Evolutionary conservation across 2,797 vertebrate genomes (phyloP).

Genomic region (Menidia menidia): DNA sequence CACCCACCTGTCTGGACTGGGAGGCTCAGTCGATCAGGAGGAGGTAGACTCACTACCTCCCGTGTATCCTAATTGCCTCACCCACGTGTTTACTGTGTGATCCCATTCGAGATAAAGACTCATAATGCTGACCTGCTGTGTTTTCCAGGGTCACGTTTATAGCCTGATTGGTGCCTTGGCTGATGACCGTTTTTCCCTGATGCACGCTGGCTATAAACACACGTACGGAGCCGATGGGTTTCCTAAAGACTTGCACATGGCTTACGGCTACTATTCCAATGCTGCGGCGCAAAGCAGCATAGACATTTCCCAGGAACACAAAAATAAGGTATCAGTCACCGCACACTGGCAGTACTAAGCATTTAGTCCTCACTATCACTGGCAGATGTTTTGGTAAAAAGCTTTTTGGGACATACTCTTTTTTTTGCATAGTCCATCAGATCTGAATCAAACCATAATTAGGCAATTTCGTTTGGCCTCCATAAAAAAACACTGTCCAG

Average conservation of each 20-base stretch:
- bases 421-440: background rate
- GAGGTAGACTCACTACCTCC: slow-evolving; percentile 80
- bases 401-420: background rate
- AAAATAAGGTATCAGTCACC: slow-evolving; percentile 41
- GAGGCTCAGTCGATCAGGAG: slow-evolving; percentile 73
- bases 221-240: slow-evolving; percentile 89
- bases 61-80: background rate
- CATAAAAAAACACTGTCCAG: background rate
- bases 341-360: background rate
- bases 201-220: slow-evolving; percentile 96
- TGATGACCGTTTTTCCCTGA: slow-evolving; percentile 87
- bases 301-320: slow-evolving; percentile 79
- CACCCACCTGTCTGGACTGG: slow-evolving; percentile 86
- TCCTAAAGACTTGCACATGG: slow-evolving; percentile 86
- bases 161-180: slow-evolving; percentile 89
- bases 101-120: slow-evolving; percentile 1
- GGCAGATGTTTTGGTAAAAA: background rate
- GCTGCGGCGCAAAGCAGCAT: slow-evolving; percentile 84
- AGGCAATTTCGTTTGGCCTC: background rate
- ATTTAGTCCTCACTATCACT: too few species aligned
- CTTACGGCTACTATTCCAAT: slow-evolving; percentile 91
- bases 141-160: slow-evolving; percentile 90
- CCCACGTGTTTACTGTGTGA: background rate
- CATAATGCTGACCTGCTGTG: slow-evolving; percentile 23
- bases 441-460: background rate